Evolutionary conservation across 1,140 invertebrate species (phyloP), one percentile per base, ranked within the genome.

Genomic region (Pogonomyrmex californicus): DNA sequence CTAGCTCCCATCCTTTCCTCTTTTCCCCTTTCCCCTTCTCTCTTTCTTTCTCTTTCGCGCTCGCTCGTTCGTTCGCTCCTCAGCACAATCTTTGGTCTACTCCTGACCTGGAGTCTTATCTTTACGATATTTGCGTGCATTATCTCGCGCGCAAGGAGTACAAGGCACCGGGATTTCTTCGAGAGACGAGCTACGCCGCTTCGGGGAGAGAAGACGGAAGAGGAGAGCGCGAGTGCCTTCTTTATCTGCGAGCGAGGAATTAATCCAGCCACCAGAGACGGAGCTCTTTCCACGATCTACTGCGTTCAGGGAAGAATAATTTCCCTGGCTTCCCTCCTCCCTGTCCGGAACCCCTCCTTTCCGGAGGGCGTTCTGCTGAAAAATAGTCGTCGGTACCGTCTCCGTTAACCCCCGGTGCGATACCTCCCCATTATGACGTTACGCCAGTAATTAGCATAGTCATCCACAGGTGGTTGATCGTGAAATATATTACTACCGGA

Each of bases 51-150:
- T 23, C 6, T 9, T 17, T 58, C 4, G 2, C n/a, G 5, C 7
- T 63, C 7, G 41, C 62, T 51, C 9, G 4, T 56, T 77, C 36
- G 73, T 51, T 86, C 54, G 23, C 38, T 71, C 41, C 36, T 58
- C 54, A 9, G 71, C 62, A 44, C 51, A 86, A 86, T 66, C 85
- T 38, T 54, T 49, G 47, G 71, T 71, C 71, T 60, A 77, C 62
- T 71, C 62, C 68, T 77, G 68, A 68, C 49, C 88, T 30, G 54
- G 33, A 60, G 49, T 63, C 91, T 95, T 95, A 95, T 95, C 95
- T 95, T 95, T 95, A 95, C 91, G 93, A 95, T 95, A 95, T 95
- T 95, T 95, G 94, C 94, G 88, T 91, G 87, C 85, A 92, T 93
- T 95, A 95, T 95, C 94, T 93, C 90, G 60, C 73, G 60, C 73